Conservation (phyloP, 2,113 vertebrate genomes). For the Actinemys pallida region DNA sequence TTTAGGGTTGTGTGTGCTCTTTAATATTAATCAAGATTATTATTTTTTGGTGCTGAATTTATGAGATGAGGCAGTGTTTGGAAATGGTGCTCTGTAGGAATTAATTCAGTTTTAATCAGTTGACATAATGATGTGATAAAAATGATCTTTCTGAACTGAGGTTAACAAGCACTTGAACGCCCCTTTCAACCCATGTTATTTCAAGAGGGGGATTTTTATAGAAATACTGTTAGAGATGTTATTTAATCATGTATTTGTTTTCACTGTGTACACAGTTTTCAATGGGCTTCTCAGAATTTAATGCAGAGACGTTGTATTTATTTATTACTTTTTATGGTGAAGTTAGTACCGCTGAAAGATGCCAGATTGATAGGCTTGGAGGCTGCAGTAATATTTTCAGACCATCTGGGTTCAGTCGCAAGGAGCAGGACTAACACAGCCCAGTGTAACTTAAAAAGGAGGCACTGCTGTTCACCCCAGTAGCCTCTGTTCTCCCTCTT, state of each 20-base stretch:
- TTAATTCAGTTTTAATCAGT: constrained; percentile 84
- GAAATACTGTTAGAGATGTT: constrained; percentile 79
- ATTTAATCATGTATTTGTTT: constrained; percentile 83
- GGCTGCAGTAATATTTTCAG: constrained; percentile 60
- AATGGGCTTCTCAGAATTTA: constrained; percentile 45
- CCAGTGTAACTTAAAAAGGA: neutral
- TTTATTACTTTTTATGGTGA: constrained; percentile 63
- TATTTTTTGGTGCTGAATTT: neutral
- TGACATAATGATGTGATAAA: constrained; percentile 77
- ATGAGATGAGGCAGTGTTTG: neutral
- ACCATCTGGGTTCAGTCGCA: constrained; percentile 37
- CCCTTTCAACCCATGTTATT: constrained; percentile 77
- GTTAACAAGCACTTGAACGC: constrained; percentile 77
- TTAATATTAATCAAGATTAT: accelerated
- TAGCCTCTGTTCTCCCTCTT: neutral
- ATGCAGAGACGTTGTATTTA: constrained; percentile 62
- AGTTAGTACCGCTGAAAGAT: constrained; percentile 54
- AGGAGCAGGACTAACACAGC: neutral
- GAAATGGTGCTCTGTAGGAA: constrained; percentile 67
- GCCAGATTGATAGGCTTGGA: constrained; percentile 20
- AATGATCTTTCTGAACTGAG: constrained; percentile 75
- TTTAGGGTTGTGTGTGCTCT: neutral
- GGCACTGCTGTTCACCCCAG: neutral
- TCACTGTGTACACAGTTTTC: constrained; percentile 72
- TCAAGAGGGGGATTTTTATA: constrained; percentile 72